Percentiles rank a stretch among this genome's conserved stretches.
Evolutionary conservation across 2,113 vertebrate species (phyloP).

Genomic region (Lycocorax pyrrhopterus): DNA sequence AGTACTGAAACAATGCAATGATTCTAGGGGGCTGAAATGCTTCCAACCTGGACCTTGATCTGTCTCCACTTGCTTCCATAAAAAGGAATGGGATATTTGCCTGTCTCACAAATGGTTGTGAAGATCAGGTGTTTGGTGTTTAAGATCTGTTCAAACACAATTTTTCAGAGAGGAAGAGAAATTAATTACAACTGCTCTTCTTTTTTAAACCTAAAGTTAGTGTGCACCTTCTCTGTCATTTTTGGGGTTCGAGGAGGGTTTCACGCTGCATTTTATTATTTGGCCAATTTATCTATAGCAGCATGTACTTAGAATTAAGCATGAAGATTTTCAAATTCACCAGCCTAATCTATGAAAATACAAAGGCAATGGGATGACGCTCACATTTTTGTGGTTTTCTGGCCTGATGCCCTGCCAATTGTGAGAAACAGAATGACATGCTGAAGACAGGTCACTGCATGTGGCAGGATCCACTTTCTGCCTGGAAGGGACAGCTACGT

Average conservation of each 20-base stretch:
- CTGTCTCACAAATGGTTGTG: neutral
- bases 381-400: neutral
- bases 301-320: neutral
- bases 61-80: neutral
- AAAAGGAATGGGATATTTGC: neutral
- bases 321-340: neutral
- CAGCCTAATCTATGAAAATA: neutral
- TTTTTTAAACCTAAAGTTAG: neutral
- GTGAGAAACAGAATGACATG: neutral
- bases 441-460: neutral
- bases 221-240: neutral
- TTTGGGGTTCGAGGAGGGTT: neutral
- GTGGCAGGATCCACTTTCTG: neutral
- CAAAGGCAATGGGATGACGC: neutral
- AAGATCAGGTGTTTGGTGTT: neutral
- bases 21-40: neutral
- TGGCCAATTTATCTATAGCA: neutral
- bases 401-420: neutral
- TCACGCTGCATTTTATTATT: neutral
- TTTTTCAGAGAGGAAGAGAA: neutral
- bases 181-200: neutral
- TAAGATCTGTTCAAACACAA: neutral
- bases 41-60: neutral
- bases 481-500: neutral
- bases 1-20: neutral